phyloP scores from a whole-genome alignment of 1,140 invertebrate species.

The Lucilia sericata region DNA sequence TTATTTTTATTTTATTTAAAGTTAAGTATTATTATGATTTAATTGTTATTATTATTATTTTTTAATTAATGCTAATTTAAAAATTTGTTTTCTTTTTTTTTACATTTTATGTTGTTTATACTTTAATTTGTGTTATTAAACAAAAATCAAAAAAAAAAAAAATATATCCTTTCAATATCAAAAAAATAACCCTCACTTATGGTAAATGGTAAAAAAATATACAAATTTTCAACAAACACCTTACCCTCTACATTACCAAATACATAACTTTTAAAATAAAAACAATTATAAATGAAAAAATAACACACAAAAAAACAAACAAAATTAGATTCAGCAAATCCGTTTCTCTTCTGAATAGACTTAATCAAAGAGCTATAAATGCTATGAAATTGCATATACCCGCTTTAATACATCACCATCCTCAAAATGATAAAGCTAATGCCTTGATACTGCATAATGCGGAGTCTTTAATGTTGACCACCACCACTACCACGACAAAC shows the following conservation, averaged over 20 bases:
- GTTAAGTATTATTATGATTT: not conserved
- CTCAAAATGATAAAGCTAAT: conserved; percentile 30
- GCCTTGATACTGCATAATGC: not conserved
- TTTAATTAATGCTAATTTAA: conserved; percentile 14
- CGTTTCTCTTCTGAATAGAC: conserved; percentile 67
- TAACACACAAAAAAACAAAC: conserved; percentile 41
- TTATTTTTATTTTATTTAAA: not conserved
- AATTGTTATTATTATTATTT: not conserved
- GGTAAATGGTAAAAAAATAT: conserved; percentile 3
- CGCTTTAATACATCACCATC: conserved; percentile 52
- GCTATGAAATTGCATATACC: conserved; percentile 66
- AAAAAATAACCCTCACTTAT: not conserved
- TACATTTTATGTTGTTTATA: conserved; percentile 46
- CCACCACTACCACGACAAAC: no score
- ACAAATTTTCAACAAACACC: not conserved
- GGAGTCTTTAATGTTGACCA: no score
- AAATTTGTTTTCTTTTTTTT: conserved; percentile 46
- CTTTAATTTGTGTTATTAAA: conserved; percentile 42
- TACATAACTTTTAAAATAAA: not conserved
- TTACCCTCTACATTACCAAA: not conserved
- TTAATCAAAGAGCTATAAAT: conserved; percentile 66
- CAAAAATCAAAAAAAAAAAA: not conserved
- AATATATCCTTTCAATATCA: not conserved
- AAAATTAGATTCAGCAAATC: conserved; percentile 66
- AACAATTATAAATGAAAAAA: not conserved